phyloP scores from a whole-genome alignment of 2,888 invertebrate genomes.

The Onchidella celtica region DNA sequence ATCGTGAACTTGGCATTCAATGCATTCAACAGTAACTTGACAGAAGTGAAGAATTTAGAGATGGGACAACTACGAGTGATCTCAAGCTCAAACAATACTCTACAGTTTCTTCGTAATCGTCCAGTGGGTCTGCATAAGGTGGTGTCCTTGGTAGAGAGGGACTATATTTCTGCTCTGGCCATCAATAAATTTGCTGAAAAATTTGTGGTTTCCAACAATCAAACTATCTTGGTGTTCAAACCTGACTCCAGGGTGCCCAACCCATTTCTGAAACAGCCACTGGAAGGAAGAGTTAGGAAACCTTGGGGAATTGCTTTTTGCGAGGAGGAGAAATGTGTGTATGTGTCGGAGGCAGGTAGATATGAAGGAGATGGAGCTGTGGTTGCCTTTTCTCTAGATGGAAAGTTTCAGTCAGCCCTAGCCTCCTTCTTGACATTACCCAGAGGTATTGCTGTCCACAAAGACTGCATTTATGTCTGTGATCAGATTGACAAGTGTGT shows the following conservation, averaged over 20 bases:
- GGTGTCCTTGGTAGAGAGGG: slow-evolving; percentile 35
- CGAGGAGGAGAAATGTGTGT: slow-evolving; percentile 36
- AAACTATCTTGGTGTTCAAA: slow-evolving; percentile 43
- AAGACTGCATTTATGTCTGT: slow-evolving; percentile 41
- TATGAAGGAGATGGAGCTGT: slow-evolving; percentile 49
- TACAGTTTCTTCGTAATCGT: slow-evolving; percentile 18
- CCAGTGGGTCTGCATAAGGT: slow-evolving; percentile 25
- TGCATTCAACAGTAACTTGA: slow-evolving; percentile 10
- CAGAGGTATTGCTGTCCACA: slow-evolving; percentile 43
- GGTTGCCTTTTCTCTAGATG: slow-evolving; percentile 31
- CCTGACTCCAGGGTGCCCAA: slow-evolving; percentile 21
- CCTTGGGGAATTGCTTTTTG: slow-evolving; percentile 48
- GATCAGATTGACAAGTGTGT: slow-evolving; percentile 50
- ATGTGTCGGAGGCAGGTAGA: slow-evolving; percentile 34
- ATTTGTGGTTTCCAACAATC: slow-evolving; percentile 43
- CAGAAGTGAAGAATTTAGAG: slow-evolving; percentile 37
- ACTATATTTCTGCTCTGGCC: slow-evolving; percentile 45
- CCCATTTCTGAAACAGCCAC: slow-evolving; percentile 29
- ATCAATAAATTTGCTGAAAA: slow-evolving; percentile 50
- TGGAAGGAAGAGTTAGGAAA: slow-evolving; percentile 23
- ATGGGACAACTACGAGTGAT: slow-evolving; percentile 34
- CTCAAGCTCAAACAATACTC: background rate
- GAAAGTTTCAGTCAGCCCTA: slow-evolving; percentile 32
- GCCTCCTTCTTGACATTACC: slow-evolving; percentile 47
- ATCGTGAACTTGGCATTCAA: slow-evolving; percentile 28